phyloP scores from a whole-genome alignment of 2,797 vertebrate genomes.

The Sebastes alutus region DNA sequence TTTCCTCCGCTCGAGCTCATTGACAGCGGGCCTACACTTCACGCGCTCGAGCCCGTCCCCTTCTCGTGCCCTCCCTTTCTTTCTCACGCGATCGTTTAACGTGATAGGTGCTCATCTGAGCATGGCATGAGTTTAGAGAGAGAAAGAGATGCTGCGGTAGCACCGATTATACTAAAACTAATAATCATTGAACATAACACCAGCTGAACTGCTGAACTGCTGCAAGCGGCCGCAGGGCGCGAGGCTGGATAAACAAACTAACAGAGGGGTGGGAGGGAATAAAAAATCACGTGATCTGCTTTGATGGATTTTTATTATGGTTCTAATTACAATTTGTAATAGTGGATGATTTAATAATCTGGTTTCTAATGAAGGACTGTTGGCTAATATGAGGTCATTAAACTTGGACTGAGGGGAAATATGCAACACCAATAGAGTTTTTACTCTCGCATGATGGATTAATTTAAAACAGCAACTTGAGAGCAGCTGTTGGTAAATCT shows the following conservation, averaged over 20 bases:
- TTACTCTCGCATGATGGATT: neutral
- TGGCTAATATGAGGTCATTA: conserved; percentile 2
- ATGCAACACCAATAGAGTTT: neutral
- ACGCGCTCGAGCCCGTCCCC: neutral
- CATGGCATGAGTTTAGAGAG: neutral
- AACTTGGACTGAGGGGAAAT: neutral
- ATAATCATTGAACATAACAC: neutral
- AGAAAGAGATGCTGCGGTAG: too few species aligned
- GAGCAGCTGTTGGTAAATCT: neutral
- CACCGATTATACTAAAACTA: neutral
- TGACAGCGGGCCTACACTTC: neutral
- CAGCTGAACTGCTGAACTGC: neutral
- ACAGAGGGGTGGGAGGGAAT: neutral
- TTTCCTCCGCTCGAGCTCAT: neutral
- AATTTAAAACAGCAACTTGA: neutral
- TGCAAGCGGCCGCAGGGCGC: neutral
- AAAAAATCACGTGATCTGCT: conserved; percentile 12
- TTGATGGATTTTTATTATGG: conserved; percentile 8
- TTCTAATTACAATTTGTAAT: neutral
- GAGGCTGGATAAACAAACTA: neutral
- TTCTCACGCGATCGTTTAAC: conserved; percentile 65
- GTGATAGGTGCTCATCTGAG: conserved; percentile 48
- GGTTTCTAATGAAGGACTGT: neutral
- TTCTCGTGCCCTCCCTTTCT: conserved; percentile 14
- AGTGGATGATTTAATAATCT: conserved; percentile 33